A percentile compares a stretch with the other conserved stretches of the same genome.
Conservation (phyloP, 1,140 invertebrate species). For the Melitaea cinxia region DNA sequence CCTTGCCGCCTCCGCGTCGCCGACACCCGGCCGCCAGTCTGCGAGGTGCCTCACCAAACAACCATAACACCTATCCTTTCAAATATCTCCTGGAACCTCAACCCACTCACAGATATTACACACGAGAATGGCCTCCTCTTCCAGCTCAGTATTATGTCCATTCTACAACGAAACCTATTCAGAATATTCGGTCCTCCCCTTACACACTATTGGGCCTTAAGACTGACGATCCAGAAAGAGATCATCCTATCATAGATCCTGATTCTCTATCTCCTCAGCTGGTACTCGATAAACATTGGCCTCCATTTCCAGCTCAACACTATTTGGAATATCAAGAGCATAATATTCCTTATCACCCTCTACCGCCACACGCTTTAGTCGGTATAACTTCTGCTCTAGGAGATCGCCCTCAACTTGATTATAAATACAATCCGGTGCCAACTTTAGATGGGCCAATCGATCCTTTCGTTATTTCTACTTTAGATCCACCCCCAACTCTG, state of each 20-base stretch:
- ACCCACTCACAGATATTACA: constrained; percentile 67
- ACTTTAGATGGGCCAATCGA: constrained; percentile 66
- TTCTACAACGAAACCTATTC: constrained; percentile 57
- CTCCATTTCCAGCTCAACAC: constrained; percentile 73
- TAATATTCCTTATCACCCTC: constrained; percentile 61
- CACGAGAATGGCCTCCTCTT: constrained; percentile 58
- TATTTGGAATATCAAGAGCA: constrained; percentile 65
- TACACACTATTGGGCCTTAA: constrained; percentile 64
- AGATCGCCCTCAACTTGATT: constrained; percentile 64
- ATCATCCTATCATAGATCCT: constrained; percentile 62
- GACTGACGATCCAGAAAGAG: constrained; percentile 61
- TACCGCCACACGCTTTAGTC: constrained; percentile 68
- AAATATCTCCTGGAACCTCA: constrained; percentile 58
- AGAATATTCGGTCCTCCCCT: constrained; percentile 52
- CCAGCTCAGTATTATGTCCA: constrained; percentile 70
- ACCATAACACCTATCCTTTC: constrained; percentile 47
- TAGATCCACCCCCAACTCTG: constrained; percentile 59
- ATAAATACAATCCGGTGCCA: constrained; percentile 71
- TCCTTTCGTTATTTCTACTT: constrained; percentile 59
- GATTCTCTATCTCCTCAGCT: constrained; percentile 70
- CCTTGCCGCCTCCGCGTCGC: constrained; percentile 63
- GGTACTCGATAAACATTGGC: constrained; percentile 66
- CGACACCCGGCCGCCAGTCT: constrained; percentile 70
- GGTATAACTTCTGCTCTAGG: constrained; percentile 70
- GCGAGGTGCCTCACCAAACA: constrained; percentile 71